These are phyloP conservation scores for Labeo rohita DNA, from an alignment of 2,113 vertebrate genomes.

Conservation along the genomic window DNA sequence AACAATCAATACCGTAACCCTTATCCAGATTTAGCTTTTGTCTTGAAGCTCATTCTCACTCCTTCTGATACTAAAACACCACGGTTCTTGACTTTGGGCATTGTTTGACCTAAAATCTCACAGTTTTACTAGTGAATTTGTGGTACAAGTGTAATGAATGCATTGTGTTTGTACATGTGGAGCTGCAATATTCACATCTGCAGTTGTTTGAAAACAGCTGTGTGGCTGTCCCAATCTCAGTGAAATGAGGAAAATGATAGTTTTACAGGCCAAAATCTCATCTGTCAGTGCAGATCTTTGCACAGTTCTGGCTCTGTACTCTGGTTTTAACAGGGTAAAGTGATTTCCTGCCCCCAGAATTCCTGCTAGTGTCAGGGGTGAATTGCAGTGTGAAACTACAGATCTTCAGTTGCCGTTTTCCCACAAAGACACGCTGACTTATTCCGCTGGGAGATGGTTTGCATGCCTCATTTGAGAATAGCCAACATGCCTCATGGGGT, in stretches of 20 bases:
- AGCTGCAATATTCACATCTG: constrained; percentile 9
- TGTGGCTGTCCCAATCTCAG: background rate
- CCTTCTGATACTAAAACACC: background rate
- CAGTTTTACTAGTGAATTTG: background rate
- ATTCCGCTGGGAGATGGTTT: constrained; percentile 1
- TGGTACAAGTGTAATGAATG: background rate
- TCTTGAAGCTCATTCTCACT: background rate
- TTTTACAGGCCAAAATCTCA: background rate
- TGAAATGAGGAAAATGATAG: constrained; percentile 20
- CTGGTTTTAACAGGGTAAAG: background rate
- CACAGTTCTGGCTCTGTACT: constrained; percentile 3
- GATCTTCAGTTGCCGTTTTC: constrained; percentile 36
- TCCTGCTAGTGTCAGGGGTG: constrained; percentile 7
- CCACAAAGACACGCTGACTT: constrained; percentile 23
- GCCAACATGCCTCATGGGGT: constrained; percentile 41
- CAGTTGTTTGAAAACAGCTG: background rate
- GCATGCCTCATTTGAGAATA: constrained; percentile 51
- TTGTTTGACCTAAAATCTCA: background rate
- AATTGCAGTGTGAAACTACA: constrained; percentile 41
- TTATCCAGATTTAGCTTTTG: background rate
- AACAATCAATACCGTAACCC: constrained; percentile 15
- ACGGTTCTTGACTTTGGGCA: background rate
- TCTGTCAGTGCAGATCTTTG: background rate
- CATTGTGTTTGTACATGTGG: background rate
- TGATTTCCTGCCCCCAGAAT: constrained; percentile 35